Conservation (phyloP, 2,797 vertebrate species). For the Botia kubotai region DNA sequence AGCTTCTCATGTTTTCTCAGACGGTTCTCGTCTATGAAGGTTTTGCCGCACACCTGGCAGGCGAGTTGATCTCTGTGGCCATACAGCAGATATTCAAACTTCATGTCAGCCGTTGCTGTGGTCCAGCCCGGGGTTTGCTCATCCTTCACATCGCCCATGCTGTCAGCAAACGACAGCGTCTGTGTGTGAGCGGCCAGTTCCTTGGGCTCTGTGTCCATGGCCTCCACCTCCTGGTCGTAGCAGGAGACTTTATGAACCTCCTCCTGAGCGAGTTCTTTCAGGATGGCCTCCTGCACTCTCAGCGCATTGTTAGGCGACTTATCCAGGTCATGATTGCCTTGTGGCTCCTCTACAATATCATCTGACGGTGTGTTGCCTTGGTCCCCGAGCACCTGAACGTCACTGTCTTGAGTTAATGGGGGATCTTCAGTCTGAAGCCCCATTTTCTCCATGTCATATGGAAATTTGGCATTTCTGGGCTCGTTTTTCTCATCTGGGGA, state of each 20-base stretch:
- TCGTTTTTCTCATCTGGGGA: conserved; percentile 87
- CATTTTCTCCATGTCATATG: conserved; percentile 89
- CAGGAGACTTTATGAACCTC: conserved; percentile 95
- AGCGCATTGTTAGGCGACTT: conserved; percentile 90
- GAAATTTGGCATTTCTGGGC: conserved; percentile 87
- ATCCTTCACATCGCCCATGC: conserved; percentile 94
- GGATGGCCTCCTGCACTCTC: conserved; percentile 92
- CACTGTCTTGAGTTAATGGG: conserved; percentile 85
- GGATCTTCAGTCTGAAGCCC: conserved; percentile 90
- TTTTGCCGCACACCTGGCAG: conserved; percentile 94
- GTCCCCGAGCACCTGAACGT: conserved; percentile 86
- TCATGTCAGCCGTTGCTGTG: conserved; percentile 87
- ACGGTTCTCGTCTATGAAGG: conserved; percentile 90
- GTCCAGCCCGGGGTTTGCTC: conserved; percentile 94
- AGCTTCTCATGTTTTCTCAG: conserved; percentile 94
- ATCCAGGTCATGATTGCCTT: conserved; percentile 90
- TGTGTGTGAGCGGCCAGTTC: conserved; percentile 90
- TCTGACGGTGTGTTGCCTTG: conserved; percentile 89
- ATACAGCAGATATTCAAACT: conserved; percentile 95
- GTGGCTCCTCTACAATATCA: conserved; percentile 87
- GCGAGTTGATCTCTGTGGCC: conserved; percentile 92
- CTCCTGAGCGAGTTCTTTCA: conserved; percentile 93
- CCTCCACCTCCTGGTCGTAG: conserved; percentile 92
- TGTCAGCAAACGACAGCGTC: conserved; percentile 87
- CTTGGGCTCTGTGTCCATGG: conserved; percentile 92